Percentiles rank a stretch among this genome's conserved stretches.
Evolutionary conservation across 1,140 invertebrate species (phyloP).

Genomic region (Oncopodura yosiiana): DNA sequence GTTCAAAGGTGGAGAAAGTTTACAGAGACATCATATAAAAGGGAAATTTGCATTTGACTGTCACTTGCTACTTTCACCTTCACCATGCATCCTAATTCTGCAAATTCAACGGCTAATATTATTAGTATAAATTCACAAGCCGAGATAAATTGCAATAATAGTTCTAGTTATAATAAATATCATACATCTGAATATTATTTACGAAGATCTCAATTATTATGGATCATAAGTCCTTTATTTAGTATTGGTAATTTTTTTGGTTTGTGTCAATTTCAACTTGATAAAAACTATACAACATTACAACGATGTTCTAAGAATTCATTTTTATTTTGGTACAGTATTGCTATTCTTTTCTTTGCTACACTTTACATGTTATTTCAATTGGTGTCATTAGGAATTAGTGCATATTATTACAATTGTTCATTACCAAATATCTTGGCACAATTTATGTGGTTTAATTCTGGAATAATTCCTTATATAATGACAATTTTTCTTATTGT

Average conservation of each 20-base stretch:
- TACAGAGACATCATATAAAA: too few relatives aligned
- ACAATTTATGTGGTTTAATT: slow-evolving; percentile 5
- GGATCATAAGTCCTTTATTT: neutral
- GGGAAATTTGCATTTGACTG: too few relatives aligned
- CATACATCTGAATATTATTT: too few relatives aligned
- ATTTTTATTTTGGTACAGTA: neutral
- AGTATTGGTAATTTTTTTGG: neutral
- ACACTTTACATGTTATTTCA: neutral
- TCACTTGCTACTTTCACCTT: too few relatives aligned
- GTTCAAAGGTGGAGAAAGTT: too few relatives aligned
- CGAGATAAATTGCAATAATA: too few relatives aligned
- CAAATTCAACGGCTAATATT: too few relatives aligned
- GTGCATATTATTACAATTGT: neutral
- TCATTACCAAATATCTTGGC: neutral
- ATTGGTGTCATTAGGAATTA: neutral
- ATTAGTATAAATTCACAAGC: too few relatives aligned
- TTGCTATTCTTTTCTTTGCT: neutral
- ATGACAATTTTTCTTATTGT: neutral
- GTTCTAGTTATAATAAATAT: too few relatives aligned
- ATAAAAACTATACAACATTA: neutral
- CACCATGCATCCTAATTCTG: too few relatives aligned
- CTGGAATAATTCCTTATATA: neutral
- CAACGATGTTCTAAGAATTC: neutral
- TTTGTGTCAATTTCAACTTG: neutral
- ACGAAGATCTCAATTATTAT: neutral